Evolutionary conservation across 2,113 vertebrate genomes (phyloP), one percentile per base, ranked within the genome.

Genomic region (Candoia aspera): DNA sequence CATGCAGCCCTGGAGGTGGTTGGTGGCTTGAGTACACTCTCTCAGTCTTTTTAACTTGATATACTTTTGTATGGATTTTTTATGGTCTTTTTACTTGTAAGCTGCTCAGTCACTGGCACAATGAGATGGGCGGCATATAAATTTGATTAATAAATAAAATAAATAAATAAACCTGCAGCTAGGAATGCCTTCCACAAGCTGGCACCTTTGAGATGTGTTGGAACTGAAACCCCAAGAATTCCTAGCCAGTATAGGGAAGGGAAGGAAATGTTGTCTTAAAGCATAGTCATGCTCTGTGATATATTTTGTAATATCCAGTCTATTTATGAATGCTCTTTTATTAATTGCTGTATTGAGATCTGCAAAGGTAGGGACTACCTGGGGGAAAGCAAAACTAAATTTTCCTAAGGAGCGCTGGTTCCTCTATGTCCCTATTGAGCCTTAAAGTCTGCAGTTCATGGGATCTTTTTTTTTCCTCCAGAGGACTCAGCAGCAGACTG

Each of bases 401-500:
- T 5, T 15, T 5, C 42, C 89, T 33, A 87, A 53, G 58, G 57
- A 85, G 42, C 6, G 0, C 17, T 9, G 1, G 26, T 10, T 88
- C 91, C 6, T 0, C 8, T 26, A n/a, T 26, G 15, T 12, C 57
- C 19, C 33, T 8, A 42, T 91, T 53, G n/a, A 9, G 55, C 17
- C 13, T 87, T 73, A 29, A 19, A 53, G 19, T 68, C 6, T 60
- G 1, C 37, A 29, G 42, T 37, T 37, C 6, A 33, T 79, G 26
- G 2, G 21, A 10, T 26, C 62, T 37, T 57, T 55, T 24, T 57
- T 8, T 17, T 6, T 3, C n/a, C 23, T 17, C 89, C 26, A 17
- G 84, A 79, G 68, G 84, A 49, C 12, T 55, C 1, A n/a, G 68
- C 17, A 64, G 17, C 0, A 1, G n/a, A 0, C 0, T 46, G 4